Evolutionary conservation across 2,113 vertebrate species (phyloP).

Genomic region (Bos javanicus): DNA sequence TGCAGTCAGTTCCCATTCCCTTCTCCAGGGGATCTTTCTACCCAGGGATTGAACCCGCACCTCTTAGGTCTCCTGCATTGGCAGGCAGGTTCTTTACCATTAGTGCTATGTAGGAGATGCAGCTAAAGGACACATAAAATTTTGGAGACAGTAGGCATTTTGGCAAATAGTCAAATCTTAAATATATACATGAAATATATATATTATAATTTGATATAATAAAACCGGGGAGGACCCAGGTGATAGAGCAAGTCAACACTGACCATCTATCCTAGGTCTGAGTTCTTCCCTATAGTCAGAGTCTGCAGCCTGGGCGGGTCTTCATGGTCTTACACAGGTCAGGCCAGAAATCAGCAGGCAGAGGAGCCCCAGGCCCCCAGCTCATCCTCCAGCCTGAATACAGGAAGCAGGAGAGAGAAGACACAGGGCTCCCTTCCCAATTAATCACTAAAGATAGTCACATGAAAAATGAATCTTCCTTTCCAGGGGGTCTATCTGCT

Average conservation of each 20-base stretch:
- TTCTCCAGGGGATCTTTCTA: background rate
- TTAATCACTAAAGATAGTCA: background rate
- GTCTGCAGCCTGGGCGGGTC: background rate
- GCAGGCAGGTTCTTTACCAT: background rate
- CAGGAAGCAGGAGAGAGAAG: background rate
- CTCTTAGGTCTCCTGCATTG: background rate
- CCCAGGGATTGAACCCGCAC: background rate
- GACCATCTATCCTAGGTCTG: background rate
- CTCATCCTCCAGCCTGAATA: background rate
- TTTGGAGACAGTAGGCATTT: background rate
- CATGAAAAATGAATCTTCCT: slow-evolving; percentile 26
- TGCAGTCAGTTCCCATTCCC: background rate
- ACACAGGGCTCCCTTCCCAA: background rate
- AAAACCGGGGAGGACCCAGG: no score
- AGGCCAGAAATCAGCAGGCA: background rate
- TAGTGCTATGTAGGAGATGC: background rate
- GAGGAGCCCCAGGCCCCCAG: no score
- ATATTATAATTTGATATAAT: background rate
- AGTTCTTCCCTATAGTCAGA: background rate
- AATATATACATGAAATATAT: background rate
- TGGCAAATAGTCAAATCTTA: background rate
- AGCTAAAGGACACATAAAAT: background rate
- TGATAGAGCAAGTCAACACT: background rate
- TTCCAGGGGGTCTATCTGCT: background rate
- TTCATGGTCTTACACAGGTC: background rate